A percentile compares a stretch with the other conserved stretches of the same genome.
These are phyloP conservation scores for Anoplopoma fimbria DNA, from an alignment of 2,113 vertebrate species.

Conservation along the genomic window DNA sequence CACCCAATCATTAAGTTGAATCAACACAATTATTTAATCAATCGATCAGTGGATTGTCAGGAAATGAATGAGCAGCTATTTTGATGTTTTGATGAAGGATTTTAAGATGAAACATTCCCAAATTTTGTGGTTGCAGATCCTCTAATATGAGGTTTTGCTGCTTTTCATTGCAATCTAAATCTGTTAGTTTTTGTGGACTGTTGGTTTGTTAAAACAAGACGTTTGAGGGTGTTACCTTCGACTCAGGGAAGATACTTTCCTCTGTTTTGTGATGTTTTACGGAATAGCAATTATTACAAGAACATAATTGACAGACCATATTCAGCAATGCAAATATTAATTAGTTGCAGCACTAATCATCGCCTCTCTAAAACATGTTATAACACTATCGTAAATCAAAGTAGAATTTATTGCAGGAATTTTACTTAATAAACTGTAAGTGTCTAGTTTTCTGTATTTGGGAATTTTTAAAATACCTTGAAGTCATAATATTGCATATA, in stretches of 20 bases:
- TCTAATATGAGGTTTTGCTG: background rate
- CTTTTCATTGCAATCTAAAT: background rate
- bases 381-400: background rate
- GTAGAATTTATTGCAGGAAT: background rate
- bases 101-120: no score
- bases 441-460: background rate
- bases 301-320: background rate
- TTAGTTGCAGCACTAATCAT: background rate
- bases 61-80: background rate
- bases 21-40: no score
- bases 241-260: background rate
- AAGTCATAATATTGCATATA: background rate
- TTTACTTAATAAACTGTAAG: background rate
- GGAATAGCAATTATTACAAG: background rate
- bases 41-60: background rate
- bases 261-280: background rate
- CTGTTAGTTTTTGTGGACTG: no score
- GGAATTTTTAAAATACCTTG: background rate
- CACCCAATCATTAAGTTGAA: background rate
- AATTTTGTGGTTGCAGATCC: background rate
- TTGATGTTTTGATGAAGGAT: background rate
- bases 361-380: background rate
- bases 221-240: background rate
- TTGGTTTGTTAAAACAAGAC: background rate
- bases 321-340: background rate